A percentile compares a stretch with the other conserved stretches of the same genome.
Evolutionary conservation across 2,888 invertebrate species (phyloP).

Genomic region (Polyommatus icarus): DNA sequence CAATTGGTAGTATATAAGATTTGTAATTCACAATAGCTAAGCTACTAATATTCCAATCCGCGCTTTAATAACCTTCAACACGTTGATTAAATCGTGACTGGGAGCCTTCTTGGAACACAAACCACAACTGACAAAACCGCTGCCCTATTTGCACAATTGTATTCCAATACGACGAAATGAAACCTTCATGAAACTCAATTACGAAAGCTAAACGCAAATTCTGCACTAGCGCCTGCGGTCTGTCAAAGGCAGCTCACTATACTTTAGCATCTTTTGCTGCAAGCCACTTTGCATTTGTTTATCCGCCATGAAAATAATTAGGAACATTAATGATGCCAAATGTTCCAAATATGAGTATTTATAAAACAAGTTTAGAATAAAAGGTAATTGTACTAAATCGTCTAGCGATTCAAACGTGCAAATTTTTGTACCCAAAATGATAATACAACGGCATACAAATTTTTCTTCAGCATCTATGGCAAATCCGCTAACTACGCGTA

Average conservation of each 20-base stretch:
- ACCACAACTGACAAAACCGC: constrained; percentile 9
- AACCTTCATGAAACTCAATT: constrained; percentile 42
- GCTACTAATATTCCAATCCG: background rate
- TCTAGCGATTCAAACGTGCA: too few relatives aligned
- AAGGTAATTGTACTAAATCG: too few relatives aligned
- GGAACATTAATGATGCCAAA: background rate
- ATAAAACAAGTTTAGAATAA: too few relatives aligned
- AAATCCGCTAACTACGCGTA: too few relatives aligned
- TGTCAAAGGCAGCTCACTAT: constrained; percentile 49
- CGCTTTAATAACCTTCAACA: background rate
- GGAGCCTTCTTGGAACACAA: background rate
- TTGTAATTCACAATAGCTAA: background rate
- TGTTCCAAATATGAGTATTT: too few relatives aligned
- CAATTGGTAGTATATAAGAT: background rate
- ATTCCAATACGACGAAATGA: constrained; percentile 19
- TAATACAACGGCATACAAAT: too few relatives aligned
- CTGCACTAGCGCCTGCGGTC: constrained; percentile 51
- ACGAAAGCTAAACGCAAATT: constrained; percentile 42
- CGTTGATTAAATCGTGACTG: background rate
- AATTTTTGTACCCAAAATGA: too few relatives aligned
- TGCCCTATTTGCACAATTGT: constrained; percentile 25
- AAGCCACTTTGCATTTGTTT: background rate
- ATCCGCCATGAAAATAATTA: background rate
- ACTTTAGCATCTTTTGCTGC: constrained; percentile 44
- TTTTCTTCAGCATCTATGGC: too few relatives aligned